Conservation (phyloP, 2,113 vertebrate species). For the Nansenia antarctica region DNA sequence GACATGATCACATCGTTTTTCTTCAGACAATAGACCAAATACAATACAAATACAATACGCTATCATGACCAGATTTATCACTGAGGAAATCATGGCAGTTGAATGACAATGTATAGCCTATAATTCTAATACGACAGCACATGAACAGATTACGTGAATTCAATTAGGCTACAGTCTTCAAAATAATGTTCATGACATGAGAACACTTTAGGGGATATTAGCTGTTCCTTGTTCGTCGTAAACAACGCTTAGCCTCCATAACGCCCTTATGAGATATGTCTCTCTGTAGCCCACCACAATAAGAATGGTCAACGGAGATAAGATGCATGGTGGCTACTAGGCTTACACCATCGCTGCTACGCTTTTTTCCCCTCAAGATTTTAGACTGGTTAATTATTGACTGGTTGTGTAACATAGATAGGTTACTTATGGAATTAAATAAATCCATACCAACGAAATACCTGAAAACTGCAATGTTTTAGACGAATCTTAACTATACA, state of each 20-base stretch:
- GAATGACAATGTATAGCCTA: not conserved
- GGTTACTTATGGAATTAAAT: not conserved
- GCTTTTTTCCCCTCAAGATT: too few relatives aligned
- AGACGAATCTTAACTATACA: not conserved
- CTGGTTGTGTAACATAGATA: not conserved
- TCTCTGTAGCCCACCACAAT: not conserved
- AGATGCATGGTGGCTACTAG: not conserved
- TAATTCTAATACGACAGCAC: too few relatives aligned
- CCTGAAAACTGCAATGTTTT: not conserved
- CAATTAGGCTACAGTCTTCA: not conserved
- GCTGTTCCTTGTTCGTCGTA: not conserved
- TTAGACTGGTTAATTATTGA: not conserved
- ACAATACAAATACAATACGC: not conserved
- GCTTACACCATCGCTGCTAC: too few relatives aligned
- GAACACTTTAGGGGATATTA: not conserved
- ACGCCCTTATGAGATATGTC: not conserved
- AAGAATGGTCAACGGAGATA: not conserved
- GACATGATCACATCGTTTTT: not conserved
- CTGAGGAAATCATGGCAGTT: not conserved
- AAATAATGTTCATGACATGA: not conserved
- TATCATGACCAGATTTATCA: not conserved
- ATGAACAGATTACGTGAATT: not conserved
- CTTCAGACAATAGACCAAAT: not conserved
- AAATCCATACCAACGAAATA: not conserved
- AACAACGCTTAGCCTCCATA: constrained; percentile 1